Evolutionary conservation across 2,888 invertebrate species (phyloP), one percentile per base, ranked within the genome.

Genomic region (Callyntrura sp.): DNA sequence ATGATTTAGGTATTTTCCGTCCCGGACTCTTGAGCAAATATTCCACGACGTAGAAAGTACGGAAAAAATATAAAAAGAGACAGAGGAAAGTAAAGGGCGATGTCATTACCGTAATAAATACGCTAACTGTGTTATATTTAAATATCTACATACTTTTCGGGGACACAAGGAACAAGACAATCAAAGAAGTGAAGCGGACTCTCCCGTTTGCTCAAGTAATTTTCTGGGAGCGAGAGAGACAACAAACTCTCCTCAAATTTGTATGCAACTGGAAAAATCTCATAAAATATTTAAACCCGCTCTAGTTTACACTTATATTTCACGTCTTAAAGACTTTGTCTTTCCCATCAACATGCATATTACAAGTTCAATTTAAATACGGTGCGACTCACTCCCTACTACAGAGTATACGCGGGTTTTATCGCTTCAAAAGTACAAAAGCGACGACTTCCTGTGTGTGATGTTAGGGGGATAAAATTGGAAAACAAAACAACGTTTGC

Each of bases 201-300:
- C 17, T 70, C 23, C 4, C 11, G 45, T 20, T 23, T 45, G 9
- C 12, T 12, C 23, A 20, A 2, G 9, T 23, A 23, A 65, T 51
- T 35, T 35, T 35, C 35, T 35, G 35, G 35, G 35, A 35, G 43
- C 35, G 43, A n/a, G 57, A 35, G 25, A 20, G n/a, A 35, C 35
- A 35, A n/a, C 11, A 14, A 57, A 14, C 51, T 35, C 6, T 0
- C 28, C 55, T 55, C 28, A 78, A 70, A 85, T 85, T 85, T 85
- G 85, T 85, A 85, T 85, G 73, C 85, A 76, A 60, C 60, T 25
- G 20, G 76, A 23, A 48, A 85, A 85, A 6, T 62, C 85, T 85
- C 76, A 76, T 85, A 60, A 85, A 85, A 85, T 43, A 85, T 85
- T 85, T 60, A 85, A 62, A 85, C 20, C 57, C 68, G 83, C 51